Evolutionary conservation across 2,888 invertebrate species (phyloP), one percentile per base, ranked within the genome.

Genomic region (Entomobrya multifasciata): DNA sequence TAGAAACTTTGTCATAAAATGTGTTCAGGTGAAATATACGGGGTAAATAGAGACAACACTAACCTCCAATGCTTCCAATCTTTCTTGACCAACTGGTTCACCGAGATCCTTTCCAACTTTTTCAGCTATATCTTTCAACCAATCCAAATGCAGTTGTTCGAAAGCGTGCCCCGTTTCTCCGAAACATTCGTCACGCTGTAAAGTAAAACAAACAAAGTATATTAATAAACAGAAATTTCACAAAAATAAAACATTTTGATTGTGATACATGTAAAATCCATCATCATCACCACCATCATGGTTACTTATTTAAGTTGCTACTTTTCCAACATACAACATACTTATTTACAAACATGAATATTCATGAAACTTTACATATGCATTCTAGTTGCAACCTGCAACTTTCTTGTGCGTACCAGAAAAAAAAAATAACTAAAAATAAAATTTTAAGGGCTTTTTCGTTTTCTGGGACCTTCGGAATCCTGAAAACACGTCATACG

Each of bases 101-200:
- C 91, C 91, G n/a, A 92, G 86, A 81, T 88, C 92, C 92, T 94
- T 94, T 4, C 94, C 94, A 88, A 94, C 93, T 87, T 93, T 92
- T 8, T 92, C 91, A 22, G 89, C 91, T 15, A 90, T 80, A 36
- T 92, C 92, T 11, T 94, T 94, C 82, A 94, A 92, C 94, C 94
- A 94, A 67, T 93, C 92, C 91, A 93, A 94, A 55, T 92, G 93
- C 47, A 92, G 91, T 82, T 92, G 91, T 88, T 92, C 93, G 92
- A 93, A 94, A 86, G 92, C 92, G 52, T 92, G 92, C 87, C 93
- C 76, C 44, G 65, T 60, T 27, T 81, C 55, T 6, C 90, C 91
- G 83, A 91, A 91, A 10, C 89, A 87, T 83, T 91, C 91, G 27
- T 87, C 70, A 72, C 89, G 89, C 91, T 91, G 87, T 36, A 89